Evolutionary conservation across 1,140 invertebrate species (phyloP), one percentile per base, ranked within the genome.

Genomic region (Hycleus cichorii): DNA sequence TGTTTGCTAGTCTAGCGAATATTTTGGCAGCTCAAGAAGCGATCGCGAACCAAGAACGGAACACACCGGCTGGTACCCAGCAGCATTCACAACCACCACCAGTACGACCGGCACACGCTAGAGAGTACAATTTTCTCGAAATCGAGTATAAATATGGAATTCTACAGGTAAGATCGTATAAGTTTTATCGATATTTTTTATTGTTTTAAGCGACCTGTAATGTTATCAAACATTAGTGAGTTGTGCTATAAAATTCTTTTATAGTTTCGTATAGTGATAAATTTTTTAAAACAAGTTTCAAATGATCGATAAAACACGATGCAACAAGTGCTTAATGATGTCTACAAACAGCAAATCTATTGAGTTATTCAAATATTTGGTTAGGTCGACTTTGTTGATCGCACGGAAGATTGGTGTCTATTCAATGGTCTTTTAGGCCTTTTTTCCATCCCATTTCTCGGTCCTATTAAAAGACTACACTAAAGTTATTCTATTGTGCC

Each of bases 101-200:
- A 18, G 70, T 69, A 56, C 76, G 79, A 10, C 82, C 85, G 8
- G 76, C 81, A 0, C 81, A 81, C 66, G 77, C 84, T n/a, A 83
- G 82, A 57, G 89, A 94, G 67, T 93, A 93, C 73, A 82, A 84
- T 58, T 91, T 97, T 75, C 77, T 93, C 49, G 92, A 95, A 71
- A 85, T 95, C 65, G 94, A 97, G 77, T 83, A 95, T 57, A 93
- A 94, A 72, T 95, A 95, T 72, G 93, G 93, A 52, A 80, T 97
- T 60, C 74, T 94, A 26, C 93, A 97, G 86, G 92, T 95, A 58
- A 68, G 51, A 52, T n/a, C 7, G 42, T 18, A 38, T 2, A 43
- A 39, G 26, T 45, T 45, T 24, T 24, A 45, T 45, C 11, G 43
- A 7, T 32, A 7, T 32, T 32, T 32, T 32, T 32, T 32, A 32